Base-by-base conservation (phyloP, 2,888 invertebrate genomes). In the Stenichneumon culpator region DNA sequence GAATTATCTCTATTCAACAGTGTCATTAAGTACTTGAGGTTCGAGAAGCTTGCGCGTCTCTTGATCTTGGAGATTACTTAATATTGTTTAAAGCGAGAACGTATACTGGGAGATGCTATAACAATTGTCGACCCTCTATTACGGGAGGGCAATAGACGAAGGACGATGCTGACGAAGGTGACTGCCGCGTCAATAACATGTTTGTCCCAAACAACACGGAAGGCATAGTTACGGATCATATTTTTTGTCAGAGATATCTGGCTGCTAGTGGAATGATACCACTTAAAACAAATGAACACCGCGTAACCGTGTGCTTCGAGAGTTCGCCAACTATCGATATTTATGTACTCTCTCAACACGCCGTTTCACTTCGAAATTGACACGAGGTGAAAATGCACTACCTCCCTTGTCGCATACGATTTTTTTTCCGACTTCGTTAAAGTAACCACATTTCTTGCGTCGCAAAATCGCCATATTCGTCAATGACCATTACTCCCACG, bases 261-360 rank as follows among this genome's bases (percentile, higher is more conserved):
- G n/a, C 50, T n/a, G 16, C 28, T 4, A 28, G 3, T 5, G 11
- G 11, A 22, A 54, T 54, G 54, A 54, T 54, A 54, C 22, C 9
- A 19, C 28, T 60, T 14, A 5, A 25, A 16, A 28, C 28, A 14
- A 57, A 9, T 39, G 9, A 39, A 39, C 9, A 39, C 5, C 11
- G 11, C 39, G 7, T 39, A 28, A 28, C 5, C 25, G 75, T 94
- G 84, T 90, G 92, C 67, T 72, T 90, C 50, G 94, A 93, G 86
- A 89, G 92, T 5, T 93, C 94, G 47, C 94, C 94, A 16, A 94
- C 93, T 0, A 84, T 94, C 50, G 95, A 95, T 89, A 87, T 95
- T 16, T 94, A n/a, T 91, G 69, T 94, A 95, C 86, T 95, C 95
- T 84, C 16, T 60, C 60, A 28, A 25, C 28, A 16, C 60, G n/a